These are phyloP conservation scores for Diadegma fenestrale DNA, from an alignment of 2,888 invertebrate species.

Conservation along the genomic window DNA sequence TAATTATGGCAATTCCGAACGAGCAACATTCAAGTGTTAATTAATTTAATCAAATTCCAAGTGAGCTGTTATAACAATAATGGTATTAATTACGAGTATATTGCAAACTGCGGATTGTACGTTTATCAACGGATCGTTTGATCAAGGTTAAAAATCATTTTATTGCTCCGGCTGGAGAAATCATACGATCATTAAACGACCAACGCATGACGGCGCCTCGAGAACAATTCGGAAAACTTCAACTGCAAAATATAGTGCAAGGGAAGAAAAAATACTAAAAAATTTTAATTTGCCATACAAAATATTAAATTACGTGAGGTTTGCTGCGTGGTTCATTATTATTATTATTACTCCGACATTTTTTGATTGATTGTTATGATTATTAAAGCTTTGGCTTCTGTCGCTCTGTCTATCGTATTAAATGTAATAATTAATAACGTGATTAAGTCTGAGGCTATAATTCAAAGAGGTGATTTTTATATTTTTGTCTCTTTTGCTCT, in stretches of 20 bases:
- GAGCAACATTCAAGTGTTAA: constrained; percentile 1
- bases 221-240: not conserved
- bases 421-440: constrained; percentile 77
- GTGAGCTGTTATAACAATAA: constrained; percentile 7
- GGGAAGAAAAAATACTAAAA: not conserved
- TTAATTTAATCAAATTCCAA: constrained; percentile 26
- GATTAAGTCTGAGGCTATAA: constrained; percentile 76
- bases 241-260: not conserved
- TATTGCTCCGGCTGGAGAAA: not conserved
- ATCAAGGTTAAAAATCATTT: constrained; percentile 27
- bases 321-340: not conserved
- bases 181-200: not conserved
- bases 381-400: not conserved
- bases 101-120: constrained; percentile 15
- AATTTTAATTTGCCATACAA: too few relatives aligned
- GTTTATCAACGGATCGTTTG: constrained; percentile 50
- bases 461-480: constrained; percentile 70
- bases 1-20: constrained; percentile 10
- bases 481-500: not conserved
- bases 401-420: constrained; percentile 65
- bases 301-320: not conserved
- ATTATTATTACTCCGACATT: not conserved
- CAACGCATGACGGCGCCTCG: not conserved
- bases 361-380: constrained; percentile 1
- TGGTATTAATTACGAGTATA: constrained; percentile 22